These are phyloP conservation scores for Halichoerus grypus DNA, from an alignment of 2,113 vertebrate genomes.

Conservation along the genomic window DNA sequence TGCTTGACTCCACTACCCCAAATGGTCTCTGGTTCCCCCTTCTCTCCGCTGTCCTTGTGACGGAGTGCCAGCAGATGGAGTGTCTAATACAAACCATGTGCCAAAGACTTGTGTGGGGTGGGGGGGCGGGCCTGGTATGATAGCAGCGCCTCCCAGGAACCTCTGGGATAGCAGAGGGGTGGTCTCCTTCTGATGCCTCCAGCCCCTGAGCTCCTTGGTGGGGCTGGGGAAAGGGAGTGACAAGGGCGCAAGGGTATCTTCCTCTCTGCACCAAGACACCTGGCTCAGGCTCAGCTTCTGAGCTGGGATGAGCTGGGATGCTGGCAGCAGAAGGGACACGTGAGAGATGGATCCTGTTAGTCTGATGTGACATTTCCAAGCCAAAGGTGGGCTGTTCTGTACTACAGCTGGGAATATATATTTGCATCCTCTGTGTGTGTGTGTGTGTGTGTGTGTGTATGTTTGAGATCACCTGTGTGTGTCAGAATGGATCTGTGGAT, in stretches of 20 bases:
- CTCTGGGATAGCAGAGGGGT: background rate
- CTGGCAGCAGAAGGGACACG: rapidly evolving
- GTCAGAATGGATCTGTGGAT: background rate
- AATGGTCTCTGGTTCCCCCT: background rate
- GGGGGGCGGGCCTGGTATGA: background rate
- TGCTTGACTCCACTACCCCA: background rate
- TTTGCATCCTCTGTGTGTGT: background rate
- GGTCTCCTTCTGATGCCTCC: background rate
- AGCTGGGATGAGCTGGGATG: background rate
- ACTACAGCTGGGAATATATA: background rate
- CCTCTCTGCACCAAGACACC: background rate
- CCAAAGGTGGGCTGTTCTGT: background rate
- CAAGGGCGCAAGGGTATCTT: background rate
- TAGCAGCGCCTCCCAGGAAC: too few species aligned
- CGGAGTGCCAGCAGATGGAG: background rate
- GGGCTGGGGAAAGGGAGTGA: background rate
- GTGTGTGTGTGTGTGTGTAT: rapidly evolving
- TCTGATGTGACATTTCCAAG: background rate
- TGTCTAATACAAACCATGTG: background rate
- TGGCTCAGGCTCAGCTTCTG: background rate
- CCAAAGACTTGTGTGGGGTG: background rate
- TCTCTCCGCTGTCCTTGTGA: background rate
- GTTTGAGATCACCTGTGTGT: background rate
- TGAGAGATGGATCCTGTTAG: background rate
- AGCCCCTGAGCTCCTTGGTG: background rate